A percentile compares a stretch with the other conserved stretches of the same genome.
These are phyloP conservation scores for Chaunax sp. DNA, from an alignment of 2,797 vertebrate genomes.

Conservation along the genomic window DNA sequence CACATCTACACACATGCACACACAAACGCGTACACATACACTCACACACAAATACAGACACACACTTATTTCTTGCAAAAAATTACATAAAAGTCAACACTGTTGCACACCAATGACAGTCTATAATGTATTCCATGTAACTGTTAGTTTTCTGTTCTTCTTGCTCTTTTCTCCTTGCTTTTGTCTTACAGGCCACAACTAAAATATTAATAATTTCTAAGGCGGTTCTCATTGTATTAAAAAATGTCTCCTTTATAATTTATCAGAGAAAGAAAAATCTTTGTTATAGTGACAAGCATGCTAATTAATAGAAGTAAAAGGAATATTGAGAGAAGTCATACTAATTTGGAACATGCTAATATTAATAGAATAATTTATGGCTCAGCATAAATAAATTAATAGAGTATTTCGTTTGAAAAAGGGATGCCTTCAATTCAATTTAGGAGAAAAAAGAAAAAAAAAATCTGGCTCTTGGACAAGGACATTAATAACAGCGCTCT, in stretches of 20 bases:
- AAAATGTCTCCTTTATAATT: conserved; percentile 88
- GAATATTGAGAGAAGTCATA: conserved; percentile 81
- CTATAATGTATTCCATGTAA: conserved; percentile 71
- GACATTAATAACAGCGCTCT: conserved; percentile 79
- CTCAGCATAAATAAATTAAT: conserved; percentile 88
- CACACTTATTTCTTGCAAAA: conserved; percentile 37
- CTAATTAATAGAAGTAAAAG: conserved; percentile 85
- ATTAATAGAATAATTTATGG: conserved; percentile 90
- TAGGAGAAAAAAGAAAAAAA: conserved; percentile 63
- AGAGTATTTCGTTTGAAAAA: conserved; percentile 86
- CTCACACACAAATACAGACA: no score
- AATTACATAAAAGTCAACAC: conserved; percentile 68
- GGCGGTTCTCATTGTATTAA: conserved; percentile 84
- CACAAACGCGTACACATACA: neutral
- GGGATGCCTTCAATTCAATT: conserved; percentile 84
- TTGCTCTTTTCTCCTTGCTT: conserved; percentile 66
- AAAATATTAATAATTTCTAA: conserved; percentile 83
- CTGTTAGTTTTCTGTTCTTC: conserved; percentile 77
- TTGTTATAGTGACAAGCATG: conserved; percentile 86
- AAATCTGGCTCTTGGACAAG: conserved; percentile 76
- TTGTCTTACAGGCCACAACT: conserved; percentile 77
- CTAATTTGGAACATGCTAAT: conserved; percentile 87
- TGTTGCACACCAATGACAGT: conserved; percentile 61
- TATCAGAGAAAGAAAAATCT: conserved; percentile 87
- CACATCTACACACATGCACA: conserved; percentile 4